Conservation (phyloP, 2,797 vertebrate species). For the Enteromius radiatus region DNA sequence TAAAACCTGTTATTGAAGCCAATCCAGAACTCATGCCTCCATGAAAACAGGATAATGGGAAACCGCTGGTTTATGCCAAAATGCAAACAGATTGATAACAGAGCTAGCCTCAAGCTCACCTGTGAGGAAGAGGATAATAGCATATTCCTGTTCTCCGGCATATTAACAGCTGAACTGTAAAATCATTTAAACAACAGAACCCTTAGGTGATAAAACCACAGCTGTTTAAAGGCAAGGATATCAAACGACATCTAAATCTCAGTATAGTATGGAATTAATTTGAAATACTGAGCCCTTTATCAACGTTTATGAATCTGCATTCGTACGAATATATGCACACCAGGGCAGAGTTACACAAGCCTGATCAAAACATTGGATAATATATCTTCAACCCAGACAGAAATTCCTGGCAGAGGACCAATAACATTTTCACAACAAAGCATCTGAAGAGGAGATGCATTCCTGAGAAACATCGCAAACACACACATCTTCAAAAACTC, state of each 20-base stretch:
- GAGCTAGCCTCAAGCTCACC: constrained; percentile 39
- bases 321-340: constrained; percentile 30
- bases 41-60: constrained; percentile 49
- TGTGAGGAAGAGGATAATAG: constrained; percentile 2
- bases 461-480: background rate
- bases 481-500: background rate
- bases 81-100: constrained; percentile 42
- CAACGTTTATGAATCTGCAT: constrained; percentile 21
- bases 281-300: constrained; percentile 8
- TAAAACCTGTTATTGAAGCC: constrained; percentile 57
- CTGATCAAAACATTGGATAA: constrained; percentile 23
- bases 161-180: background rate
- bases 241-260: background rate
- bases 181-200: background rate
- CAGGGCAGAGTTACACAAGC: constrained; percentile 19
- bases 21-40: constrained; percentile 51
- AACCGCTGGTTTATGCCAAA: constrained; percentile 50
- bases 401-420: constrained; percentile 40
- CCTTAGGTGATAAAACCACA: background rate
- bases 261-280: background rate
- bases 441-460: constrained; percentile 11
- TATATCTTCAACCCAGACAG: constrained; percentile 33
- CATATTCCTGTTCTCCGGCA: background rate
- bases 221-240: background rate
- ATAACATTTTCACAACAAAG: constrained; percentile 16